A percentile compares a stretch with the other conserved stretches of the same genome.
phyloP scores from a whole-genome alignment of 2,797 vertebrate species.

The Hylomyscus alleni region DNA sequence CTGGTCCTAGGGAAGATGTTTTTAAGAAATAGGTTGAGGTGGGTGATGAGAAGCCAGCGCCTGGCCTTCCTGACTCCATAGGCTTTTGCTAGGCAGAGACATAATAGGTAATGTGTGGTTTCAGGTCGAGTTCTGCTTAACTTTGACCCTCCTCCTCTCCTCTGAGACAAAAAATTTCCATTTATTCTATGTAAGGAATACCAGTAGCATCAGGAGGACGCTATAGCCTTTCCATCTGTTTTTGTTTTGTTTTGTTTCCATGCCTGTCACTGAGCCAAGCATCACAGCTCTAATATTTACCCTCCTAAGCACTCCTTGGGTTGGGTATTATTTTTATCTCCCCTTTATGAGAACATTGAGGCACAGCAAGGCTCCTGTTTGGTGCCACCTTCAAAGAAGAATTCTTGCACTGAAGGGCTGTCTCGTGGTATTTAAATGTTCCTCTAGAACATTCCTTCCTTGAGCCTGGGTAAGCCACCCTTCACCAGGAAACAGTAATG shows the following conservation, averaged over 20 bases:
- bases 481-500: not conserved
- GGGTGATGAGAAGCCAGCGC: constrained; percentile 9
- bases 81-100: not conserved
- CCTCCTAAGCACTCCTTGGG: not conserved
- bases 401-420: not conserved
- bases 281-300: constrained; percentile 46
- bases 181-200: not conserved
- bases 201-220: not conserved
- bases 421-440: not conserved
- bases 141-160: constrained; percentile 13
- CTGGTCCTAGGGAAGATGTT: constrained; percentile 21
- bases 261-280: not conserved
- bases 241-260: not conserved
- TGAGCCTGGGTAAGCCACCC: not conserved
- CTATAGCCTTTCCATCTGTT: not conserved
- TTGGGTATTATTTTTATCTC: constrained; percentile 44
- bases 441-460: not conserved
- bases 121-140: not conserved
- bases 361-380: not conserved
- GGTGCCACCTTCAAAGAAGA: not conserved
- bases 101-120: not conserved
- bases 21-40: constrained; percentile 48
- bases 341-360: constrained; percentile 20
- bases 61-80: not conserved
- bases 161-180: not conserved